Percentiles rank a stretch among this genome's conserved stretches.
Evolutionary conservation across 1,140 invertebrate species (phyloP).

Genomic region (Anastrepha ludens): DNA sequence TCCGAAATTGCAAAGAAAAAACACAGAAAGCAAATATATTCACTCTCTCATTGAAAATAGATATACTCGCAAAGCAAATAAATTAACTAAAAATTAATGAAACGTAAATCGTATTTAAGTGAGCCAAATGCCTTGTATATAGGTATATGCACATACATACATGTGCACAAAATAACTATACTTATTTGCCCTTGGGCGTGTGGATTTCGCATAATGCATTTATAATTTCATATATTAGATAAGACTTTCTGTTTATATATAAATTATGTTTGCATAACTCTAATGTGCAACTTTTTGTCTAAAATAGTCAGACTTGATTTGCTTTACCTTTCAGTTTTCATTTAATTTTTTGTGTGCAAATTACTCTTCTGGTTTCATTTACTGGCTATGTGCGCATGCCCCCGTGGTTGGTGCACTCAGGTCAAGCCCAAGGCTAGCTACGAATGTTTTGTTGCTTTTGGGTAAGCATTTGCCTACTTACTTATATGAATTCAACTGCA

Average conservation of each 20-base stretch:
- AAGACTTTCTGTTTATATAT: not conserved
- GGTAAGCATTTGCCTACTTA: not conserved
- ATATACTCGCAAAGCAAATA: too few relatives aligned
- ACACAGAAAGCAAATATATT: too few relatives aligned
- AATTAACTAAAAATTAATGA: not conserved
- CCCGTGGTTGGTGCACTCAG: not conserved
- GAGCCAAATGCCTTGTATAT: not conserved
- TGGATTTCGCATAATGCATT: not conserved
- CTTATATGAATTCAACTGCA: too few relatives aligned
- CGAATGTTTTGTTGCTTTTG: not conserved
- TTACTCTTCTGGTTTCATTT: too few relatives aligned
- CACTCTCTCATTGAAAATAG: too few relatives aligned
- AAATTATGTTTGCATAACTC: not conserved
- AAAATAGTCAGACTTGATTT: conserved; percentile 12
- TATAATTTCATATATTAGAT: not conserved
- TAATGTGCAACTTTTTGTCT: not conserved
- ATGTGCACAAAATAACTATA: not conserved
- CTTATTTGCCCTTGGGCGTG: too few relatives aligned
- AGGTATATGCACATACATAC: not conserved
- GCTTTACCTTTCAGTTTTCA: conserved; percentile 1
- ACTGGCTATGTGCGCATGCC: not conserved
- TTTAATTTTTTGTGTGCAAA: not conserved
- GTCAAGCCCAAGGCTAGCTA: conserved; percentile 4
- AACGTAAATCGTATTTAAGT: not conserved
- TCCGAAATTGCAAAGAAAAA: too few relatives aligned